These are phyloP conservation scores for Enteromius anoplus DNA, from an alignment of 2,797 vertebrate genomes.

Conservation along the genomic window DNA sequence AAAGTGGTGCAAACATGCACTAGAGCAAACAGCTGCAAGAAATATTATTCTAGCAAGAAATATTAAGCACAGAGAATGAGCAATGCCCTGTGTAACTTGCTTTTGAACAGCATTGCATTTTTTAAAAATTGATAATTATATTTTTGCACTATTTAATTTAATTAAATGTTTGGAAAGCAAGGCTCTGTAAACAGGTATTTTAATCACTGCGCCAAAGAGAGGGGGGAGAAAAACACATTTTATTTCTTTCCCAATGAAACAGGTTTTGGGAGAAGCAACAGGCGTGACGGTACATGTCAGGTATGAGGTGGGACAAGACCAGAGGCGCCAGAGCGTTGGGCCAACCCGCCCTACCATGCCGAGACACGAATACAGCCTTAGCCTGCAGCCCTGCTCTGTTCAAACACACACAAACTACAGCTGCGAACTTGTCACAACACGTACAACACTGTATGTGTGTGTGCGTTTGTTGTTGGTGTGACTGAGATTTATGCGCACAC, in stretches of 20 bases:
- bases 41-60: not conserved
- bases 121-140: not conserved
- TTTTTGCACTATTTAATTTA: too few species aligned
- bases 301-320: constrained; percentile 98
- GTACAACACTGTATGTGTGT: constrained; percentile 67
- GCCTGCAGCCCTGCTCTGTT: constrained; percentile 72
- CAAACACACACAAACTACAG: constrained; percentile 78
- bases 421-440: constrained; percentile 89
- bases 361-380: constrained; percentile 87
- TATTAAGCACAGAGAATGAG: not conserved
- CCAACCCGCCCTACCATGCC: constrained; percentile 88
- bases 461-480: constrained; percentile 51
- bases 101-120: not conserved
- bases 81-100: not conserved
- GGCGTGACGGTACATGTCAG: constrained; percentile 96
- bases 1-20: not conserved
- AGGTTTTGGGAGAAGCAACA: constrained; percentile 78
- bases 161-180: not conserved
- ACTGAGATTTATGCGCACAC: too few species aligned
- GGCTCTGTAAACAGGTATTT: constrained; percentile 1
- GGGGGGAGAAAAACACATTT: constrained; percentile 59
- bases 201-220: not conserved
- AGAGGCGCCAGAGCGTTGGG: constrained; percentile 94
- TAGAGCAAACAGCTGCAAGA: not conserved
- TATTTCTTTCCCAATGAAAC: constrained; percentile 81